Conservation (phyloP, 2,888 invertebrate species). For the Patella depressa region DNA sequence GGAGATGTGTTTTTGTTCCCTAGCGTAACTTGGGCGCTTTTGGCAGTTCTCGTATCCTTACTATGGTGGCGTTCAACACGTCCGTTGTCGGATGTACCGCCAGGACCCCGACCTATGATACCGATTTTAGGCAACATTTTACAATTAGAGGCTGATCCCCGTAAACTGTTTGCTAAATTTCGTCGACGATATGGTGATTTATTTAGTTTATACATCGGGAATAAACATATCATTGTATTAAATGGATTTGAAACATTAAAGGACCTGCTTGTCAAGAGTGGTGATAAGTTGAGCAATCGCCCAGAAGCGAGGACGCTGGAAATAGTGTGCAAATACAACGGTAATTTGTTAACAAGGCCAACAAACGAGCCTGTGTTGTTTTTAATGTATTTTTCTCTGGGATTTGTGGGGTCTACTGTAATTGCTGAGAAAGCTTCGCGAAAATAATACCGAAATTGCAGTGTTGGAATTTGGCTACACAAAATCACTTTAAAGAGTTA, state of each 20-base stretch:
- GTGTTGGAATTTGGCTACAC: too few species aligned
- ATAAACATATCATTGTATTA: constrained; percentile 8
- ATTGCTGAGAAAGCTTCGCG: too few species aligned
- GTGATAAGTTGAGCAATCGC: constrained; percentile 13
- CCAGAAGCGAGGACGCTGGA: constrained; percentile 4
- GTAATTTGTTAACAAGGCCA: neutral
- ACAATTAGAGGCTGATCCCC: neutral
- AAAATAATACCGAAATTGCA: too few species aligned
- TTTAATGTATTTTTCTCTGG: too few species aligned
- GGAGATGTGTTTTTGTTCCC: too few species aligned
- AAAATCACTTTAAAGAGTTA: too few species aligned
- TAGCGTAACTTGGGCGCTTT: neutral
- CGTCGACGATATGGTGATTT: constrained; percentile 12
- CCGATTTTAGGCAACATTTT: constrained; percentile 16
- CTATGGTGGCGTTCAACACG: constrained; percentile 13
- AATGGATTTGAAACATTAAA: constrained; percentile 13
- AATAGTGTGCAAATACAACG: neutral
- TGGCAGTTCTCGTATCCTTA: neutral
- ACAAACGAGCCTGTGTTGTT: too few species aligned
- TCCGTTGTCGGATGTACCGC: constrained; percentile 6
- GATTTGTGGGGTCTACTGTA: too few species aligned
- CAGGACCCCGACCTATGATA: constrained; percentile 11
- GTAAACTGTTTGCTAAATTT: neutral
- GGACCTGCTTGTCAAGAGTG: constrained; percentile 13
- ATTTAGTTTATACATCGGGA: constrained; percentile 14